Base-by-base conservation (phyloP, 2,888 invertebrate species). In the Bellardia pandia region DNA sequence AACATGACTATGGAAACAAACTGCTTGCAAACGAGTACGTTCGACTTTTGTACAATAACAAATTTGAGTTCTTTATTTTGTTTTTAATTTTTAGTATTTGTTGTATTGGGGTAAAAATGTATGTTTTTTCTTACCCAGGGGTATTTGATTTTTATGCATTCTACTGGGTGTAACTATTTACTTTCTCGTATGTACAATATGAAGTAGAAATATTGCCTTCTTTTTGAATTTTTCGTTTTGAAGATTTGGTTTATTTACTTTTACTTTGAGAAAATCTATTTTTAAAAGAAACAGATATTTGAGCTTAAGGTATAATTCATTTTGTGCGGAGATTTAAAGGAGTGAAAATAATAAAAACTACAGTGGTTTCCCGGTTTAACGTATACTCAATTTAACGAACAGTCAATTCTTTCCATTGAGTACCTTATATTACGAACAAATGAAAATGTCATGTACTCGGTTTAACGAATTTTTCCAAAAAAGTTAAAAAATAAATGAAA, bases 1-100 rank as follows among this genome's bases (percentile, higher is more conserved):
- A 30, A 71, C 56, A 23, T 23, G 23, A 23, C 23, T 40, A 40
- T 66, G 33, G 56, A 66, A 77, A 77, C 77, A 77, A 77, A 66
- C 56, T 64, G 66, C 56, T 77, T n/a, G 30, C 53, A 56, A 16
- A 60, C 60, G 56, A 56, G 2, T 23, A 5, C 9, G 13, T 56
- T 23, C 14, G n/a, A 56, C 56, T 14, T 56, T 23, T 9, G 23
- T 23, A 23, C 53, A 40, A 48, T 64, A 16, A 62, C 75, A 51
- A 51, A 75, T 76, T 76, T 30, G 30, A 30, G 23, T 56, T 33
- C 23, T 42, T 56, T 53, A 42, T 23, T 51, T 51, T n/a, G 51
- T 64, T 51, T 51, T 51, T 13, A 48, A 4, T 48, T 60, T 60
- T 75, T 16, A 23, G 23, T 23, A 23, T 23, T 76, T 40, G 3